These are phyloP conservation scores for Atta texana DNA, from an alignment of 1,140 invertebrate species.

Conservation along the genomic window DNA sequence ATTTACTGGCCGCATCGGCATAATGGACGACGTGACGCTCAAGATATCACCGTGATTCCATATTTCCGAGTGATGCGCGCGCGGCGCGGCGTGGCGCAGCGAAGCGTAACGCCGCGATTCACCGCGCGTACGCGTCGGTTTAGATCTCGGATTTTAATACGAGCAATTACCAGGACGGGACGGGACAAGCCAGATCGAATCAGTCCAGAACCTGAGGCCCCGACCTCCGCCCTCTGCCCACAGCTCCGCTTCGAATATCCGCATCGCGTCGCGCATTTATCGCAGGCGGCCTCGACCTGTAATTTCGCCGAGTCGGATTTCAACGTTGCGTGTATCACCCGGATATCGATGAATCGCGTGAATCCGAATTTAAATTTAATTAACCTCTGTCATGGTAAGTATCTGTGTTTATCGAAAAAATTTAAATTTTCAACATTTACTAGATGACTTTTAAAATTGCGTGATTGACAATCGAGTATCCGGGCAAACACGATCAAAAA, in stretches of 20 bases:
- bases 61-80: conserved; percentile 72
- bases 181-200: conserved; percentile 11
- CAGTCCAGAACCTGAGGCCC: background rate
- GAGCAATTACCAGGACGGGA: conserved; percentile 58
- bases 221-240: background rate
- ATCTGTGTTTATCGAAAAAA: conserved; percentile 14
- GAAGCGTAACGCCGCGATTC: conserved; percentile 40
- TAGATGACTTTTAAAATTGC: background rate
- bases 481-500: background rate
- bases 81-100: conserved; percentile 49
- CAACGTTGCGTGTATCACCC: conserved; percentile 31
- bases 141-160: conserved; percentile 63
- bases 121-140: conserved; percentile 5
- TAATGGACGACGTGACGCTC: conserved; percentile 76
- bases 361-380: conserved; percentile 31
- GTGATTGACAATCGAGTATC: background rate
- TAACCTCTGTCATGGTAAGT: background rate
- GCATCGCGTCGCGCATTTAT: conserved; percentile 20
- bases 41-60: conserved; percentile 76
- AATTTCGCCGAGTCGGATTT: conserved; percentile 50
- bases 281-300: conserved; percentile 26
- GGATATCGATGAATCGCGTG: conserved; percentile 14
- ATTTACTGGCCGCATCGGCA: conserved; percentile 77
- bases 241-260: conserved; percentile 9
- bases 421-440: background rate